Evolutionary conservation across 2,888 invertebrate genomes (phyloP), one percentile per base, ranked within the genome.

Genomic region (Colostygia pectinataria): DNA sequence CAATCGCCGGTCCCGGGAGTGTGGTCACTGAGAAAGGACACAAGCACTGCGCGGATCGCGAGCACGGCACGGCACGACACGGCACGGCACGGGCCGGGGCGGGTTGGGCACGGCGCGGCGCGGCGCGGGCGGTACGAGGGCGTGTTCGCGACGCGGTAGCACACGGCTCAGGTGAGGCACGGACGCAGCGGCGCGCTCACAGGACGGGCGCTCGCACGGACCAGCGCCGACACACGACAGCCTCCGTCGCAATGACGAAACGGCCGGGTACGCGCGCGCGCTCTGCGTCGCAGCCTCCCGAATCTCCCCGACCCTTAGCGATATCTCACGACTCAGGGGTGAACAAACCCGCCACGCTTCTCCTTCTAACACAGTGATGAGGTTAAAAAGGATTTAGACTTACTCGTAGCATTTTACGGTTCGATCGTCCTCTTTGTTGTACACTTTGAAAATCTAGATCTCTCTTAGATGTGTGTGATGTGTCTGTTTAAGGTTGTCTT

Each of bases 1-100:
- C 80, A 94, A 94, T 68, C 91, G 95, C 73, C 94, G 95, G 70
- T 92, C 94, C 94, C 93, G 85, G 92, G 91, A 78, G 77, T 74
- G 89, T 90, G 71, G 91, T 92, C 92, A 83, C 91, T 89, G 66
- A 92, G 91, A 71, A 77, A 57, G 85, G 86, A 73, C 90, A 91
- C 80, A 89, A 83, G 80, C 92, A 93, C 87, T 93, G 63, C 61
- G 59, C 71, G 61, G 59, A 59, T 55, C 55, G 49, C 54, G 56
- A 47, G 53, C 55, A 55, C 53, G 54, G 61, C 65, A 55, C 68
- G 67, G 73, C 69, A 71, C 74, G 71, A 68, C 72, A 64, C 9
- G 9, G 25, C 25, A 25, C 73, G 71, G 68, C 63, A 64, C 70
- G 61, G 69, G 68, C 68, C 25, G 74, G n/a, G n/a, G 69, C 69